Percentiles rank a stretch among this genome's conserved stretches.
Evolutionary conservation across 2,888 invertebrate genomes (phyloP).

Genomic region (Hydriomena furcata): DNA sequence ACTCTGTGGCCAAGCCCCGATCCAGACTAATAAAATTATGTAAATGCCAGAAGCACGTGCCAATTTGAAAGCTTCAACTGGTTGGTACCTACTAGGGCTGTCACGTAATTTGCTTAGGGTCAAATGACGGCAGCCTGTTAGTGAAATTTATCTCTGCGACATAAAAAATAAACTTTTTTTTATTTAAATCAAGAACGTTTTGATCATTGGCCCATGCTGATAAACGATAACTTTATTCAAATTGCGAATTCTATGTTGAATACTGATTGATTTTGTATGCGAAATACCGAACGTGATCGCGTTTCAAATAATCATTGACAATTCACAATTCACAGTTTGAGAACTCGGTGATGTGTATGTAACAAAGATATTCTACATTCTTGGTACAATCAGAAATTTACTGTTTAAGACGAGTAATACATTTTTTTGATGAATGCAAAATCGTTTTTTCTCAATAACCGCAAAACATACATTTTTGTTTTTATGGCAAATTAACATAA

Average conservation of each 20-base stretch:
- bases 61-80: slow-evolving; percentile 21
- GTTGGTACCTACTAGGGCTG: slow-evolving; percentile 13
- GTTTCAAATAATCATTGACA: slow-evolving; percentile 8
- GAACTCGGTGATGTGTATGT: too few relatives aligned
- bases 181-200: slow-evolving; percentile 7
- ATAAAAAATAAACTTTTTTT: neutral
- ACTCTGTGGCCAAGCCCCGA: slow-evolving; percentile 12
- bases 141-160: neutral
- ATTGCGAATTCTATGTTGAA: slow-evolving; percentile 10
- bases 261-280: slow-evolving; percentile 17
- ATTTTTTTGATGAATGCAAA: too few relatives aligned
- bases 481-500: too few relatives aligned
- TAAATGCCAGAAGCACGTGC: slow-evolving; percentile 41
- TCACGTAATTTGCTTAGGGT: slow-evolving; percentile 1
- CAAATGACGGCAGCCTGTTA: slow-evolving; percentile 9
- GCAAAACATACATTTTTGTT: too few relatives aligned
- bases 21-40: slow-evolving; percentile 46
- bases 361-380: too few relatives aligned
- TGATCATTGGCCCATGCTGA: slow-evolving; percentile 4
- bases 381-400: too few relatives aligned
- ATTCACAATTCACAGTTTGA: neutral
- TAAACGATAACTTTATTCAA: slow-evolving; percentile 13
- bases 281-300: slow-evolving; percentile 6
- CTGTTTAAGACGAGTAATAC: too few relatives aligned
- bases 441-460: too few relatives aligned